A percentile compares a stretch with the other conserved stretches of the same genome.
Conservation (phyloP, 35 echinoderm and acorn worm species). For the Acanthaster planci region DNA sequence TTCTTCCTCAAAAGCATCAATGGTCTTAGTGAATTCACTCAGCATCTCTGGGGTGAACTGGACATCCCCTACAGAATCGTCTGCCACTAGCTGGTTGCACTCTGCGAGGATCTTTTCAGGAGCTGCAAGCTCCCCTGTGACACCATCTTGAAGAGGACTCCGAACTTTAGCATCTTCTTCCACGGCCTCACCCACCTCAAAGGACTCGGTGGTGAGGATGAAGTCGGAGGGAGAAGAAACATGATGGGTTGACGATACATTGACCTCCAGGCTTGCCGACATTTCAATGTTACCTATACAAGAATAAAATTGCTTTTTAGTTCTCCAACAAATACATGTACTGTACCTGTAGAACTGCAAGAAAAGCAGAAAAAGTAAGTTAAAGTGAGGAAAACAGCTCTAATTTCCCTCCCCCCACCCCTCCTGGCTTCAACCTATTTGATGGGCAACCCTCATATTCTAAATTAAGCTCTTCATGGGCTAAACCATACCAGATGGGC, state of each 20-base stretch:
- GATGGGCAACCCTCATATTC: no score
- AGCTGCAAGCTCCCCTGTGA: neutral
- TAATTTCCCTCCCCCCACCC: no score
- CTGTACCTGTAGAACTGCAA: no score
- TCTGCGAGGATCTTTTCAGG: neutral
- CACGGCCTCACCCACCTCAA: neutral
- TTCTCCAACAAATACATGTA: no score
- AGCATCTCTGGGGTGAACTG: conserved; percentile 22
- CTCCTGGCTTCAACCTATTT: no score
- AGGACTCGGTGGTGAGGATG: neutral
- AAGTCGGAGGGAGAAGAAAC: neutral
- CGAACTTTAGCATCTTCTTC: neutral
- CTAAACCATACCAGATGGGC: neutral
- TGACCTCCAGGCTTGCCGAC: neutral
- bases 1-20: conserved; percentile 1
- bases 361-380: no score
- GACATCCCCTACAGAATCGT: conserved; percentile 9
- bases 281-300: neutral
- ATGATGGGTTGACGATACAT: neutral
- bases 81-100: conserved; percentile 10
- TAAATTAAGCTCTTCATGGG: neutral
- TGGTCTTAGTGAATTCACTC: conserved; percentile 24
- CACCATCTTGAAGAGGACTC: neutral
- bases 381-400: no score
- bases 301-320: neutral